Evolutionary conservation across 1,140 invertebrate genomes (phyloP).

Genomic region (Temnothorax curvispinosus): DNA sequence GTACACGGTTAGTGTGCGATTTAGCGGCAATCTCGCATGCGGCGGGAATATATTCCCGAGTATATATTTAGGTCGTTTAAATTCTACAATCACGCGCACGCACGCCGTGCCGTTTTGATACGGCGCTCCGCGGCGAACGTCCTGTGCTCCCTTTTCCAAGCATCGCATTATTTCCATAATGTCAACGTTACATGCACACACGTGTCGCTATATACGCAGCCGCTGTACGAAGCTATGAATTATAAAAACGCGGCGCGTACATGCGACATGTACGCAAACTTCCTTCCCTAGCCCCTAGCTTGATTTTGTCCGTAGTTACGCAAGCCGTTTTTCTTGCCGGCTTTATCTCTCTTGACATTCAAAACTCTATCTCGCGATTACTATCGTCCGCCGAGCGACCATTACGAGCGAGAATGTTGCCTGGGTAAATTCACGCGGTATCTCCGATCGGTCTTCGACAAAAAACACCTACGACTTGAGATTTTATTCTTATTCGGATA

Average conservation of each 20-base stretch:
- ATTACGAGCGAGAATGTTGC: not conserved
- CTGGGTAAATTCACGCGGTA: not conserved
- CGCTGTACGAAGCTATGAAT: conserved; percentile 33
- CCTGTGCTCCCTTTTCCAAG: conserved; percentile 3
- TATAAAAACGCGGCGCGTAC: conserved; percentile 24
- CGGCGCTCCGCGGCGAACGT: not conserved
- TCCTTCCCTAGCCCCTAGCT: not conserved
- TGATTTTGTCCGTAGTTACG: conserved; percentile 35
- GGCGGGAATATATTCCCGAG: not conserved
- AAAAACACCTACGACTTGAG: not conserved
- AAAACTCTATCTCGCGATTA: conserved; percentile 5
- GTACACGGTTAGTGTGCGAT: not conserved
- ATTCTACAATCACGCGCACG: conserved; percentile 17
- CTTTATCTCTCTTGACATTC: conserved; percentile 45
- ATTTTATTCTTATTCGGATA: not conserved
- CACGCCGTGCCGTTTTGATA: not conserved
- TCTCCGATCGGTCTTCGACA: conserved; percentile 1
- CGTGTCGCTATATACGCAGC: conserved; percentile 31
- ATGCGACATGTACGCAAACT: conserved; percentile 34
- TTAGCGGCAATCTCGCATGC: conserved; percentile 15
- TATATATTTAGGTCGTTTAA: conserved; percentile 28
- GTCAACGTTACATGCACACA: conserved; percentile 50
- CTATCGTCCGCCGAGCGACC: not conserved
- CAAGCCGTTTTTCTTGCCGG: not conserved
- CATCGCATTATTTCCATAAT: conserved; percentile 40